A percentile compares a stretch with the other conserved stretches of the same genome.
phyloP scores from a whole-genome alignment of 2,888 invertebrate species.

The Mythimna impura region DNA sequence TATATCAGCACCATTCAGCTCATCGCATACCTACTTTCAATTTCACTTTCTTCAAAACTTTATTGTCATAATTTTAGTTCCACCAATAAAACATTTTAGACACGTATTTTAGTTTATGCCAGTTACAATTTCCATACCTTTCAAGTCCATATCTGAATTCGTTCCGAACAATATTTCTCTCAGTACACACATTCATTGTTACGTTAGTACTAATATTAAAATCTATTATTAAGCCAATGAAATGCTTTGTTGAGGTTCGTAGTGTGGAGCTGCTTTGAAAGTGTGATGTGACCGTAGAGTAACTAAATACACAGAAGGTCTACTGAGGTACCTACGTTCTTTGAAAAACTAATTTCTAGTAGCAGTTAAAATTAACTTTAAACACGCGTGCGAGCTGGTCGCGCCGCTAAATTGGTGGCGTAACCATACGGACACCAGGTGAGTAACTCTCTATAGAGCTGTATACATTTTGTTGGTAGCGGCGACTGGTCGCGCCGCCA shows the following conservation, averaged over 20 bases:
- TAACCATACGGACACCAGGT: too few relatives aligned
- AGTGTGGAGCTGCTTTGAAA: constrained; percentile 27
- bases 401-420: too few relatives aligned
- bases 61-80: constrained; percentile 19
- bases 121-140: constrained; percentile 31
- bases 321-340: neutral
- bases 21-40: neutral
- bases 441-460: too few relatives aligned
- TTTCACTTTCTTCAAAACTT: constrained; percentile 23
- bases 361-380: too few relatives aligned
- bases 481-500: too few relatives aligned
- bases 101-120: constrained; percentile 30
- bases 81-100: neutral
- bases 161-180: constrained; percentile 38
- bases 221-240: constrained; percentile 24
- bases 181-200: constrained; percentile 12
- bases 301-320: constrained; percentile 21
- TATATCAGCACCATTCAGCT: too few relatives aligned
- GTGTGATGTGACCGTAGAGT: constrained; percentile 11
- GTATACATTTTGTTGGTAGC: too few relatives aligned
- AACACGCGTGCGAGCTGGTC: too few relatives aligned
- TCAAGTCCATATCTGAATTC: constrained; percentile 32
- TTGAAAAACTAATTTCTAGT: too few relatives aligned
- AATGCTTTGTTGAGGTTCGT: constrained; percentile 29
- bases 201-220: constrained; percentile 28